These are phyloP conservation scores for Iphiclides podalirius DNA, from an alignment of 2,888 invertebrate species.

Conservation along the genomic window DNA sequence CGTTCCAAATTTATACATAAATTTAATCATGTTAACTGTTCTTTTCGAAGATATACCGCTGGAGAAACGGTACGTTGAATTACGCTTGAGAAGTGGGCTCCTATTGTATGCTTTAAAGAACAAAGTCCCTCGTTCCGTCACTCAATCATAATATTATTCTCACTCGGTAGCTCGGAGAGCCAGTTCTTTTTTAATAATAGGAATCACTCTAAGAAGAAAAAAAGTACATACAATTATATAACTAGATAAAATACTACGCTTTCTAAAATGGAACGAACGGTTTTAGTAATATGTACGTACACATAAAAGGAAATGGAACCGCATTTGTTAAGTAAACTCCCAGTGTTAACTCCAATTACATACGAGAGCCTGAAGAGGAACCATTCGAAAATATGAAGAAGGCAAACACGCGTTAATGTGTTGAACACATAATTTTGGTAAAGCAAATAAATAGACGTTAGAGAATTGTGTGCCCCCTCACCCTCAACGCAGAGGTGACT, in stretches of 20 bases:
- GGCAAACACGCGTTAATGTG: slow-evolving; percentile 48
- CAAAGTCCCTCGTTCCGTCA: slow-evolving; percentile 20
- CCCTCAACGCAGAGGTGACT: slow-evolving; percentile 63
- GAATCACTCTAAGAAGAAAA: not conserved
- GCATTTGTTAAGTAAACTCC: not conserved
- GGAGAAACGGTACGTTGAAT: slow-evolving; percentile 74
- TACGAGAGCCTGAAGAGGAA: slow-evolving; percentile 5
- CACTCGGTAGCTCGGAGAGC: not conserved
- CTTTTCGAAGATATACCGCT: slow-evolving; percentile 50
- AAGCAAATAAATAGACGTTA: slow-evolving; percentile 74
- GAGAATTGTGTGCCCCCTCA: slow-evolving; percentile 66
- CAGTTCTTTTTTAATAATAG: not conserved
- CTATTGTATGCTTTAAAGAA: slow-evolving; percentile 55
- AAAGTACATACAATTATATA: not conserved
- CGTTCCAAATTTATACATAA: slow-evolving; percentile 23
- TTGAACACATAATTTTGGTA: slow-evolving; percentile 60
- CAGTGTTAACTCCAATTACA: not conserved
- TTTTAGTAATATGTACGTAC: too few relatives aligned
- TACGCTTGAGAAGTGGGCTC: slow-evolving; percentile 70
- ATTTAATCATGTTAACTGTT: slow-evolving; percentile 38
- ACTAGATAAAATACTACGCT: not conserved
- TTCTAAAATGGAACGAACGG: not conserved
- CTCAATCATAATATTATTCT: slow-evolving; percentile 18
- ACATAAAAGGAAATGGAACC: too few relatives aligned
- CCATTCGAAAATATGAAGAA: slow-evolving; percentile 35